Evolutionary conservation across 2,888 invertebrate species (phyloP).

Genomic region (Tetragnatha montana): DNA sequence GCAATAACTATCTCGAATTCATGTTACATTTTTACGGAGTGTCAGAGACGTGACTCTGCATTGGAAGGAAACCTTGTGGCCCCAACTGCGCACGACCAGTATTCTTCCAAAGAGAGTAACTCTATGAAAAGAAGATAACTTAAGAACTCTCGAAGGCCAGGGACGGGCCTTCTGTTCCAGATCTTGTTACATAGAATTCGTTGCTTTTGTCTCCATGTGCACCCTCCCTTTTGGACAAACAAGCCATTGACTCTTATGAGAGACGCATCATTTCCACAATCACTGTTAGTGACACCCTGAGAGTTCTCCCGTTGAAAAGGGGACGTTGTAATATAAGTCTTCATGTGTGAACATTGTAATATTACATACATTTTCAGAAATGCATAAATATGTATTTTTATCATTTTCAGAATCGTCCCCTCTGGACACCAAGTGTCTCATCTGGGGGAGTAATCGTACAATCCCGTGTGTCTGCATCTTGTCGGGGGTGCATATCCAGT

Average conservation of each 20-base stretch:
- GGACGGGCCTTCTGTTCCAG: constrained; percentile 18
- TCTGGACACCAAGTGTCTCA: constrained; percentile 3
- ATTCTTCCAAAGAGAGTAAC: constrained; percentile 45
- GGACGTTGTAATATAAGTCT: constrained; percentile 54
- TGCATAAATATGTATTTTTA: constrained; percentile 70
- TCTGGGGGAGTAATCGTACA: constrained; percentile 7
- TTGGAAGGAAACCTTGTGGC: constrained; percentile 32
- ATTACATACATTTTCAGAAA: constrained; percentile 56
- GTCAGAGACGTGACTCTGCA: not conserved
- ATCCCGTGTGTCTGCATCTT: constrained; percentile 9
- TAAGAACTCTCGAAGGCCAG: not conserved
- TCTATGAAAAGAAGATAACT: not conserved
- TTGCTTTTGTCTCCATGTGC: constrained; percentile 56
- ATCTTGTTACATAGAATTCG: constrained; percentile 59
- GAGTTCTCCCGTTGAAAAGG: constrained; percentile 6
- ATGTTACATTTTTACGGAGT: not conserved
- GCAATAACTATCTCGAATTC: constrained; percentile 81
- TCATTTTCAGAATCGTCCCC: constrained; percentile 51
- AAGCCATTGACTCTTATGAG: not conserved
- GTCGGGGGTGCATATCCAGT: constrained; percentile 27
- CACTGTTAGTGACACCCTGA: constrained; percentile 15
- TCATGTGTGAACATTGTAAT: constrained; percentile 59
- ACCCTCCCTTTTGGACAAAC: constrained; percentile 20
- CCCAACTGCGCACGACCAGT: constrained; percentile 24
- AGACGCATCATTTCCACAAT: not conserved